Conservation (phyloP, 2,888 invertebrate genomes). For the Eupithecia tripunctaria region DNA sequence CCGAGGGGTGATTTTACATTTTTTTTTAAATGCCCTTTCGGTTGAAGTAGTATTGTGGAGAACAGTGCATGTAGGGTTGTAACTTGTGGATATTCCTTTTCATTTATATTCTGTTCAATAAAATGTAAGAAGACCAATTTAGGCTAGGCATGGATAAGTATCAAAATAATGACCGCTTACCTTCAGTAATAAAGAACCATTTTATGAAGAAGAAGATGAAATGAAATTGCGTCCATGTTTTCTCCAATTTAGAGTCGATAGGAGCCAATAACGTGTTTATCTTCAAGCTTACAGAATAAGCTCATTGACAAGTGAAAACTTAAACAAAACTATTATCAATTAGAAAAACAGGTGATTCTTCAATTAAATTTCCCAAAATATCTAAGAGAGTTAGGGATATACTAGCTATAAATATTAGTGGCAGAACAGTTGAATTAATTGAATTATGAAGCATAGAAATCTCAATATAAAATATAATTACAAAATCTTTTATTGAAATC, state of each 20-base stretch:
- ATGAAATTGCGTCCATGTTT: neutral
- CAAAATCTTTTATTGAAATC: neutral
- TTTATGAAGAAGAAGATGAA: too few species aligned
- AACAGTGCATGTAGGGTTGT: constrained; percentile 63
- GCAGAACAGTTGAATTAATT: neutral
- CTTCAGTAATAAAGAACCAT: too few species aligned
- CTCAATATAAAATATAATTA: neutral
- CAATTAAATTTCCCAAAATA: too few species aligned
- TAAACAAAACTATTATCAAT: too few species aligned
- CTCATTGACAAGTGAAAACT: too few species aligned
- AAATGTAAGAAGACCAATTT: too few species aligned
- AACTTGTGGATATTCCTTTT: constrained; percentile 49
- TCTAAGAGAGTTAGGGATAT: too few species aligned
- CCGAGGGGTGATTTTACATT: constrained; percentile 76
- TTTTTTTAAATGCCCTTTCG: constrained; percentile 78
- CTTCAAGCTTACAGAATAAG: neutral
- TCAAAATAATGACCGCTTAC: too few species aligned
- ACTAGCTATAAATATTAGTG: neutral
- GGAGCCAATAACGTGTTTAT: neutral
- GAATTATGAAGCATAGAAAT: neutral
- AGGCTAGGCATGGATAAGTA: too few species aligned
- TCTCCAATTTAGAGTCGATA: neutral
- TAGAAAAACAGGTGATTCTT: too few species aligned
- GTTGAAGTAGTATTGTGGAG: constrained; percentile 78
- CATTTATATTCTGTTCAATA: neutral